These are phyloP conservation scores for Bos taurus DNA, from an alignment of 2,113 vertebrate species.

Conservation along the genomic window ARS-UCD2.0 NC_037332.1:2207001-2207500, in stretches of 20 bases:
- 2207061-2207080: background rate
- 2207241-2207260: background rate
- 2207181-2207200: background rate
- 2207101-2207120: background rate
- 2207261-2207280: background rate
- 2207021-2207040: background rate
- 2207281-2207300: background rate
- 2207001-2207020: background rate
- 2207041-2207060: background rate
- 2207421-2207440: background rate
- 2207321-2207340: background rate
- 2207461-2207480: background rate
- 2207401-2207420: background rate
- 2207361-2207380: background rate
- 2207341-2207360: background rate
- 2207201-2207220: background rate
- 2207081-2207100: background rate
- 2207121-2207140: background rate
- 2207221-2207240: background rate
- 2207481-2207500: background rate
- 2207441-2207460: background rate
- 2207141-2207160: background rate
- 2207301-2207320: background rate
- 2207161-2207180: background rate
- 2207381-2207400: background rate